Evolutionary conservation across 1,140 invertebrate genomes (phyloP), one percentile per base, ranked within the genome.

Genomic region (Aphelinus atriplicis): DNA sequence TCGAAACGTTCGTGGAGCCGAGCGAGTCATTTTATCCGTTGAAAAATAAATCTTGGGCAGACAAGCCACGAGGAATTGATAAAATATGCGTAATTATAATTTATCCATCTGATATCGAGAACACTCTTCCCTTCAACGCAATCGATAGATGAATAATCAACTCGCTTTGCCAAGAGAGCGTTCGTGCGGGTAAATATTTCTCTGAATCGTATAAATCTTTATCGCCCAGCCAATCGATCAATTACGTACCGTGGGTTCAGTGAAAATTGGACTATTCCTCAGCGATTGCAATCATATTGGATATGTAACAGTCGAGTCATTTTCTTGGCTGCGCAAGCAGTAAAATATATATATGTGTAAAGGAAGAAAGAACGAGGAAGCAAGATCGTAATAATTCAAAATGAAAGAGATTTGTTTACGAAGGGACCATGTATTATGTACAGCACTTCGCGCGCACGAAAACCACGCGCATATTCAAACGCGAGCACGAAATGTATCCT

Each of bases 401-500:
- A 43, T n/a, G 26, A 43, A 43, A 43, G 26, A 26, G 3, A 43
- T 47, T 68, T 46, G 2, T 7, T 67, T 42, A 4, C 3, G n/a
- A 65, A 50, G 10, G 48, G 48, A 51, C 7, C 6, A 65, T 3
- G 26, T 3, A 65, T 65, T 10, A 65, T n/a, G 26, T 9, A 62
- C 3, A 58, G 60, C 26, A 10, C 4, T 62, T 46, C 26, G 53
- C 2, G 65, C 50, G 3, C 65, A 68, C 50, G 50, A 68, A 68
- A 55, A 56, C 53, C 9, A 10, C 6, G 7, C 65, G n/a, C 26
- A 45, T 43, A 56, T 10, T 45, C 47, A 72, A 72, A 46, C 47
- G 56, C 55, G 42, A 7, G 51, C 45, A 47, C 9, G 51, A 48
- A 56, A 55, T 10, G 51, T 64, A 72, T 64, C 43, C 51, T 63